These are phyloP conservation scores for Sebastes miniatus DNA, from an alignment of 2,797 vertebrate genomes.

Conservation along the genomic window DNA sequence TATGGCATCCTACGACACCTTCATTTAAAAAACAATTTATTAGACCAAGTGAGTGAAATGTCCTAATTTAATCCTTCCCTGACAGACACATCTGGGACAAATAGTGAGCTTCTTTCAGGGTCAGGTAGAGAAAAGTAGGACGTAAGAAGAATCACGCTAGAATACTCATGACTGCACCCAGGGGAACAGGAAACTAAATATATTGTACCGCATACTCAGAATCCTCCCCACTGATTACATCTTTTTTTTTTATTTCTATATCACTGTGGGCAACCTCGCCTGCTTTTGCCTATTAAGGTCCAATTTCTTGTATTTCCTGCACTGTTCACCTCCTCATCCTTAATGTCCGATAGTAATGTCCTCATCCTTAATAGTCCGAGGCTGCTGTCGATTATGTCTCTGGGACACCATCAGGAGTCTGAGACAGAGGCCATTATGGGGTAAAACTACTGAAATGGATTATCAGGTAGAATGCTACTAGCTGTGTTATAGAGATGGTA, in stretches of 20 bases:
- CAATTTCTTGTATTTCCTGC: slow-evolving; percentile 28
- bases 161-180: background rate
- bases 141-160: background rate
- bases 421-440: background rate
- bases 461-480: background rate
- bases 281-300: slow-evolving; percentile 13
- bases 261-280: background rate
- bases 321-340: background rate
- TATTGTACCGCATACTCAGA: background rate
- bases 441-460: slow-evolving; percentile 12
- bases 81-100: background rate
- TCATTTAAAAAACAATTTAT: background rate
- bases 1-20: background rate
- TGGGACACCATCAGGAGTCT: background rate
- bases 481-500: background rate
- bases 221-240: slow-evolving; percentile 19
- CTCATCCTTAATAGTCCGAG: background rate
- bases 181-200: background rate
- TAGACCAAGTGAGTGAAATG: background rate
- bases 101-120: slow-evolving; percentile 12
- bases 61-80: background rate
- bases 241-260: slow-evolving; percentile 11
- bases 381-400: background rate
- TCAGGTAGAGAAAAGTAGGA: slow-evolving; percentile 38
- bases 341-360: background rate